Conservation (phyloP, 1,140 invertebrate species). For the Tyrophagus putrescentiae region DNA sequence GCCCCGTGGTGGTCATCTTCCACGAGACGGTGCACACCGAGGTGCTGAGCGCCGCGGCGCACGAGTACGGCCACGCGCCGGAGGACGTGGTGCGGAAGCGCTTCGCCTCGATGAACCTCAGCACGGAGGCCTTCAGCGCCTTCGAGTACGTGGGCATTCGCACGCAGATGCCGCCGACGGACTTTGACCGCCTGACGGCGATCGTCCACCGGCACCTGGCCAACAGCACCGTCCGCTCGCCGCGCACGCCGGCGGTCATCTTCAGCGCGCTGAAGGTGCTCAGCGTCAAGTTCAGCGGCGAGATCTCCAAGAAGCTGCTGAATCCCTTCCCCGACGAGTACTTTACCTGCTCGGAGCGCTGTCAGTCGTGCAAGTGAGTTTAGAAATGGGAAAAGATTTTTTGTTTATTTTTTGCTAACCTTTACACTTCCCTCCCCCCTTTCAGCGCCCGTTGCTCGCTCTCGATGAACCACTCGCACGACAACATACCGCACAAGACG, state of each 20-base stretch:
- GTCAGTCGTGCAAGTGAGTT: conserved; percentile 48
- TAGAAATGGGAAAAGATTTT: background rate
- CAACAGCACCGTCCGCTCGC: conserved; percentile 51
- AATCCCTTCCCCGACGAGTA: conserved; percentile 61
- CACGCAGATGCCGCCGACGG: conserved; percentile 39
- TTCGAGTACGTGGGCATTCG: conserved; percentile 52
- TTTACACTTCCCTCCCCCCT: conserved; percentile 8
- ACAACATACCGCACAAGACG: conserved; percentile 46
- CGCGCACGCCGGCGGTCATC: conserved; percentile 47
- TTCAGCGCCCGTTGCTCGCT: conserved; percentile 43
- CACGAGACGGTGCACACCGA: conserved; percentile 64
- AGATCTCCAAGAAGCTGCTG: conserved; percentile 45
- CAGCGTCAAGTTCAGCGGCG: conserved; percentile 59
- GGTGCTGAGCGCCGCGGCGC: conserved; percentile 28
- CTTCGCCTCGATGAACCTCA: conserved; percentile 46
- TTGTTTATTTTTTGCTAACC: background rate
- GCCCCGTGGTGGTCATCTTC: conserved; percentile 59
- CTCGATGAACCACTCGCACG: conserved; percentile 60
- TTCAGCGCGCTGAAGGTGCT: conserved; percentile 51
- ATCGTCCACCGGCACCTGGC: conserved; percentile 44
- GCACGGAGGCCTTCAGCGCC: conserved; percentile 54
- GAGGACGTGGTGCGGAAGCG: conserved; percentile 48
- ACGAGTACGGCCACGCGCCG: conserved; percentile 43
- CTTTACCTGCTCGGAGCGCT: conserved; percentile 56
- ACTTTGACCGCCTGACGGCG: conserved; percentile 40